Conservation (phyloP, 2,888 invertebrate species). For the Nomada goodeniana region DNA sequence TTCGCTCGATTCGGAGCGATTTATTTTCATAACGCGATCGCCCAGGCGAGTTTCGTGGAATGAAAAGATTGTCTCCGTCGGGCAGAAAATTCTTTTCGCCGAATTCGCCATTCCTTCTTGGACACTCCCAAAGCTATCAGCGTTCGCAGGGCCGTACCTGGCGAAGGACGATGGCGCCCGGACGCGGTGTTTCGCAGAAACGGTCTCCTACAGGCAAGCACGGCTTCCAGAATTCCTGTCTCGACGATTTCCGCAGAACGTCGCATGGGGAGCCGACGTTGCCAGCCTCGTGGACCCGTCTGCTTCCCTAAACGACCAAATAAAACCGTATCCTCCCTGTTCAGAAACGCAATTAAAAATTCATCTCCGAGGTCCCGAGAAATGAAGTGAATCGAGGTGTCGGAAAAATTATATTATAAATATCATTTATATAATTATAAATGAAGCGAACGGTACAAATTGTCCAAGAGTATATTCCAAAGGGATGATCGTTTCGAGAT, state of each 20-base stretch:
- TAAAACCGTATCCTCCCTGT: neutral
- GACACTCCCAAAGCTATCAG: conserved; percentile 1
- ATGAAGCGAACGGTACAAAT: neutral
- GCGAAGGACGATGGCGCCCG: conserved; percentile 21
- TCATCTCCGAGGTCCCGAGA: neutral
- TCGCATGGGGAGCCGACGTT: conserved; percentile 13
- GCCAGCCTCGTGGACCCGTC: neutral
- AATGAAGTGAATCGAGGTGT: neutral
- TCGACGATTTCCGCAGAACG: conserved; percentile 56
- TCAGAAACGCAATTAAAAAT: neutral
- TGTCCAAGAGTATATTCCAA: neutral
- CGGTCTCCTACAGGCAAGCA: conserved; percentile 1
- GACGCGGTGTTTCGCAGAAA: conserved; percentile 53
- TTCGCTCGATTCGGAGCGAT: too few relatives aligned
- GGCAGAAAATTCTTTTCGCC: neutral
- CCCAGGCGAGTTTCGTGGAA: neutral
- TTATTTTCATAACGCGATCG: neutral
- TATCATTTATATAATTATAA: too few relatives aligned
- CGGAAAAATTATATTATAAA: too few relatives aligned
- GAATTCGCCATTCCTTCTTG: conserved; percentile 15
- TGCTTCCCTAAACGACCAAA: neutral
- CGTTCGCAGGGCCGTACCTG: conserved; percentile 33
- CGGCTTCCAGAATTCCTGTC: conserved; percentile 51
- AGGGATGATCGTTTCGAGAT: too few relatives aligned
- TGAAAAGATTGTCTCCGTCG: neutral